Conservation (phyloP, 2,888 invertebrate species). For the Mythimna pallens region DNA sequence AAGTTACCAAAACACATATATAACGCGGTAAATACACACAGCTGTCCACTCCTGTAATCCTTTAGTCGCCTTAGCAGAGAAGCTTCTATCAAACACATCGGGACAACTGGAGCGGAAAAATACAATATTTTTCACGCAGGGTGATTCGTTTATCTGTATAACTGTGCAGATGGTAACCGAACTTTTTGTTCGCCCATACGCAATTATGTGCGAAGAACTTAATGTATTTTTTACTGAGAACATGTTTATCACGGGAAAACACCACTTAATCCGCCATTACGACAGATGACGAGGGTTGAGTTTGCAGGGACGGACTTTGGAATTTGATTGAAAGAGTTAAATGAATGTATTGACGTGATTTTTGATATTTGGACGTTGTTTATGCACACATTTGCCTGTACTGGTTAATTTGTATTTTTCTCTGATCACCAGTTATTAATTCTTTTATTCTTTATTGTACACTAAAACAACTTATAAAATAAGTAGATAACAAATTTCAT, state of each 20-base stretch:
- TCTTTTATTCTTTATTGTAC: too few species aligned
- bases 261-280: conserved; percentile 76
- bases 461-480: too few species aligned
- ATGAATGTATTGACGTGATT: conserved; percentile 38
- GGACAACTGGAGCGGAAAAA: conserved; percentile 7
- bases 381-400: not conserved
- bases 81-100: conserved; percentile 18
- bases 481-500: too few species aligned
- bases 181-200: conserved; percentile 16
- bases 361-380: not conserved
- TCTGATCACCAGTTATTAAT: not conserved
- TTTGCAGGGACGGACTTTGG: conserved; percentile 63
- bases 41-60: conserved; percentile 25
- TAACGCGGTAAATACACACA: conserved; percentile 26
- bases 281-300: conserved; percentile 74
- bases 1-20: conserved; percentile 1
- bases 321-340: conserved; percentile 42
- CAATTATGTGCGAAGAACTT: conserved; percentile 61
- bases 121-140: conserved; percentile 17
- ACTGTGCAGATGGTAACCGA: not conserved
- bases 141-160: not conserved
- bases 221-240: conserved; percentile 73
- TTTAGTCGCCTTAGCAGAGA: conserved; percentile 16
- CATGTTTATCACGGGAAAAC: conserved; percentile 75
- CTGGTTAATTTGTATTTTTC: not conserved